phyloP scores from a whole-genome alignment of 30 jellyfish, hydroid and myxozoan genomes.

The Aurelia coerulea region DNA sequence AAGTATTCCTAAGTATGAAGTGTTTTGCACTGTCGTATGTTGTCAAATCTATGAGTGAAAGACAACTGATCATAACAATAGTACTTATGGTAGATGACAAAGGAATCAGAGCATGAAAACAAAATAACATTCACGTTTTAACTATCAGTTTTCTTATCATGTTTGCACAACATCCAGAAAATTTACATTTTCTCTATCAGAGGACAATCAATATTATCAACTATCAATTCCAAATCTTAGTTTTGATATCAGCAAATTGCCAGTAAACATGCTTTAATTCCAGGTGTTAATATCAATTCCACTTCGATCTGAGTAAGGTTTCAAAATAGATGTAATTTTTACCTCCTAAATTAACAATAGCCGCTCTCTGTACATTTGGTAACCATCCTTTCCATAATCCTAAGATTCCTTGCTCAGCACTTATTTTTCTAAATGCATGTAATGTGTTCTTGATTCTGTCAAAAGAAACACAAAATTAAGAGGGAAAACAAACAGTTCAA shows the following conservation, averaged over 20 bases:
- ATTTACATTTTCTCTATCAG: too few species aligned
- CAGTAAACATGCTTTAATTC: too few species aligned
- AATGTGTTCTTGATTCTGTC: conserved; percentile 63
- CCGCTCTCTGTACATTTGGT: conserved; percentile 98
- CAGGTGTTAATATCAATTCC: too few species aligned
- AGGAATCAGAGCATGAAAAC: too few species aligned
- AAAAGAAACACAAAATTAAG: neutral
- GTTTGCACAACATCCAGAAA: too few species aligned
- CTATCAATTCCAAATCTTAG: too few species aligned
- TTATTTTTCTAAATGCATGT: conserved; percentile 80
- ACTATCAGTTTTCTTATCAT: too few species aligned
- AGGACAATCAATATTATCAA: too few species aligned
- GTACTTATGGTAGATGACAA: too few species aligned
- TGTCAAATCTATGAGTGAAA: conserved; percentile 66
- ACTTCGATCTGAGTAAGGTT: too few species aligned
- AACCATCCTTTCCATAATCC: conserved; percentile 98
- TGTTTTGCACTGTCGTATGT: conserved; percentile 95
- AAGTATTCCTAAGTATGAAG: conserved; percentile 78
- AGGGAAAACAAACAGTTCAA: neutral
- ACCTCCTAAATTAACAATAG: conserved; percentile 97
- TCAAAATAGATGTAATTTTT: neutral
- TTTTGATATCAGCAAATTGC: too few species aligned
- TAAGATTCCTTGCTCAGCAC: conserved; percentile 64
- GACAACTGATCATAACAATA: neutral
- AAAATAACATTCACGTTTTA: too few species aligned